A percentile compares a stretch with the other conserved stretches of the same genome.
Evolutionary conservation across 2,888 invertebrate species (phyloP).

Genomic region (Oxytorus armatus): DNA sequence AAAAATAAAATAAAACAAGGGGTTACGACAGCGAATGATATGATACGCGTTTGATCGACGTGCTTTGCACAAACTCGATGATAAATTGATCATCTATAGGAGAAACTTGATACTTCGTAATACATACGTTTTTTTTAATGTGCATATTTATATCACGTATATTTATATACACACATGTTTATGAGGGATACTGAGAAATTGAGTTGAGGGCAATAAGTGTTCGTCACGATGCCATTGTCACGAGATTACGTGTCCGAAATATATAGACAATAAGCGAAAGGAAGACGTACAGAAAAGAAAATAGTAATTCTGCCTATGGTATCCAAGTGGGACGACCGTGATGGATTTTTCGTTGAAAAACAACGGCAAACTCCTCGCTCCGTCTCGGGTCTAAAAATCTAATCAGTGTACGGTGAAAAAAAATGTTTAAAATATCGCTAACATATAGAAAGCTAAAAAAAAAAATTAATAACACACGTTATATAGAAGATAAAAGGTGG

Average conservation of each 20-base stretch:
- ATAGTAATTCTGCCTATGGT: constrained; percentile 26
- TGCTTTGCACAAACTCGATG: constrained; percentile 40
- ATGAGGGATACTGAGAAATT: constrained; percentile 44
- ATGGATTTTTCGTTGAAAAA: constrained; percentile 56
- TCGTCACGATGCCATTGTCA: constrained; percentile 49
- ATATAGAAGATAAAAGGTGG: constrained; percentile 36
- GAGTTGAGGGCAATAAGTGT: constrained; percentile 51
- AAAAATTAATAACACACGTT: constrained; percentile 29
- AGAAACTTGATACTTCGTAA: constrained; percentile 41
- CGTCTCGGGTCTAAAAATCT: constrained; percentile 38
- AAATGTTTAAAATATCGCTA: constrained; percentile 35
- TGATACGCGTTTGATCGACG: constrained; percentile 53
- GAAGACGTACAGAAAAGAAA: constrained; percentile 42
- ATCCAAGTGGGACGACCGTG: constrained; percentile 44
- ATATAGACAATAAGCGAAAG: constrained; percentile 61
- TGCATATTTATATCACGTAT: constrained; percentile 30
- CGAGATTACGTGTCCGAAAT: constrained; percentile 44
- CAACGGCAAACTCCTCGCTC: constrained; percentile 47
- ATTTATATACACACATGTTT: constrained; percentile 29
- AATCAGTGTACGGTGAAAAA: constrained; percentile 36
- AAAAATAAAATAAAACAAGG: constrained; percentile 19
- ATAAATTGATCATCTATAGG: constrained; percentile 45
- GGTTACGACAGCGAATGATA: constrained; percentile 51
- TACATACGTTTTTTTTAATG: constrained; percentile 37
- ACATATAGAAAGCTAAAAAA: constrained; percentile 28